Evolutionary conservation across 2,113 vertebrate genomes (phyloP).

Genomic region (Semnornis frantzii): DNA sequence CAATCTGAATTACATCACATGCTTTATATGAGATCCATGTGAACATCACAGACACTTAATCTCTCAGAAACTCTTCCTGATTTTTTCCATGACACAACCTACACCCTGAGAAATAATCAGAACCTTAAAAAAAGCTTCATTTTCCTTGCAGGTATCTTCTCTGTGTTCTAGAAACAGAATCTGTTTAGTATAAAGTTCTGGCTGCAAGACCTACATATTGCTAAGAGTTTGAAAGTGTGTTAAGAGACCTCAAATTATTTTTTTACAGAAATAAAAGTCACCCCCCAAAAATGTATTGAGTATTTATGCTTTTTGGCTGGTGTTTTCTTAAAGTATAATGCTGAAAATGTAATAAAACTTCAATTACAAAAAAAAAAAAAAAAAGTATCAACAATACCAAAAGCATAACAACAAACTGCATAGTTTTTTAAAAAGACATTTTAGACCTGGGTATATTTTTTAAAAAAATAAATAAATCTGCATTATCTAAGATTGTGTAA

Average conservation of each 20-base stretch:
- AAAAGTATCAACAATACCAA: conserved; percentile 4
- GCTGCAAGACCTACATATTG: conserved; percentile 2
- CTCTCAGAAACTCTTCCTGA: conserved; percentile 41
- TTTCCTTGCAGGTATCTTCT: conserved; percentile 30
- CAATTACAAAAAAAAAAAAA: not conserved
- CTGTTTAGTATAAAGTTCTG: conserved; percentile 16
- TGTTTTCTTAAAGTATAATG: not conserved
- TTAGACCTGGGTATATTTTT: not conserved
- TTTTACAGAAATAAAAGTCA: too few relatives aligned
- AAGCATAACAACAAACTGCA: not conserved
- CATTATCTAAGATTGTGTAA: not conserved
- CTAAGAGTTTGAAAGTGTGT: conserved; percentile 23
- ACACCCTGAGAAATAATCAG: conserved; percentile 14
- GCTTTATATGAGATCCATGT: conserved; percentile 33
- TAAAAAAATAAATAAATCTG: not conserved
- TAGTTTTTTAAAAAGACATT: not conserved
- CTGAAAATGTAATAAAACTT: not conserved
- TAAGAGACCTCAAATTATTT: not conserved
- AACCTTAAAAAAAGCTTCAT: not conserved
- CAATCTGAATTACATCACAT: conserved; percentile 39
- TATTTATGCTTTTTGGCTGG: not conserved
- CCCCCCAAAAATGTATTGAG: not conserved
- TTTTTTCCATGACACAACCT: conserved; percentile 47
- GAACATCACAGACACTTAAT: conserved; percentile 64
- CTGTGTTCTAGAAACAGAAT: conserved; percentile 14